Evolutionary conservation across 1,140 invertebrate genomes (phyloP), one percentile per base, ranked within the genome.

Genomic region (Zaprionus africanus): DNA sequence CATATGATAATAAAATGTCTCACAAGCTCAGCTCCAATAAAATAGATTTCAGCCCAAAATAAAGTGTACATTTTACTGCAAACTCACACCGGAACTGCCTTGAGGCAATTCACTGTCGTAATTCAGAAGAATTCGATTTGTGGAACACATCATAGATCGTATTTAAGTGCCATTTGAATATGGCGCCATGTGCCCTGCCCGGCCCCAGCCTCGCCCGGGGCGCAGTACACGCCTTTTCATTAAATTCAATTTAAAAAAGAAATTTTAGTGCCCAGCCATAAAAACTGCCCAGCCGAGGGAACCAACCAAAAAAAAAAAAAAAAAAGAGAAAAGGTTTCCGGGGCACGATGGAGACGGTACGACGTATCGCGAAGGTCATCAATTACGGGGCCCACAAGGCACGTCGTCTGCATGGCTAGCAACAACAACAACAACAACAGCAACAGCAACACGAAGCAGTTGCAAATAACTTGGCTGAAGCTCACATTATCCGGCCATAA

Each of bases 381-480:
- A 87, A 87, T 87, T 88, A 87, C 83, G 72, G 72, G 77, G 53
- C 74, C 74, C 68, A 72, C 60, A 72, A 85, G 83, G 69, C 79
- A 79, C 81, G 56, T 77, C 80, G 66, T 67, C 67, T 82, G 66
- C 70, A 69, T 58, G 63, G 69, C 62, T 51, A 53, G 34, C 43
- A 67, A 54, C 49, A 54, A 12, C 66, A 65, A 26, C 63, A 63
- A 15, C 60, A 73, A 46, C 51, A 57, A 38, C 43, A 61, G 59
- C 28, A 43, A 15, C 49, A 72, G 34, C 57, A 72, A 43, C 36
- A 76, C 64, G 56, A 51, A 19, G 84, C 83, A 87, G 72, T 87
- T 87, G 80, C 83, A 86, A 87, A 87, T 87, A 87, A 83, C 84
- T 88, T 87, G 84, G 81, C 84, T 83, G 83, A 87, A 81, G 83